phyloP scores from a whole-genome alignment of 2,888 invertebrate genomes.

The Pyrocoelia pectoralis region DNA sequence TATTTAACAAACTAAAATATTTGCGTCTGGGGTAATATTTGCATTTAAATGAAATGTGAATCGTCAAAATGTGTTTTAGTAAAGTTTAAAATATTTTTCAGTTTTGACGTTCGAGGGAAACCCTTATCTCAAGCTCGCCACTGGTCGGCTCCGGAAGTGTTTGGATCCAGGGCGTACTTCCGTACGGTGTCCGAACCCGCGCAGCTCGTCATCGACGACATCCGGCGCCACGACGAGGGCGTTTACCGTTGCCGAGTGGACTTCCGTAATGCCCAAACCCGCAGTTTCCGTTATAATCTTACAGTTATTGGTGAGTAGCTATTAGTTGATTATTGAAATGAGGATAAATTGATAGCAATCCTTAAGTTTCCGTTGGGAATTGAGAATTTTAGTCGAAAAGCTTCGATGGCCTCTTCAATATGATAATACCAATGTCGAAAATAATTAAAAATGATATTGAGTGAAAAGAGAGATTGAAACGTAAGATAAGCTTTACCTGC shows the following conservation, averaged over 20 bases:
- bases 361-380: background rate
- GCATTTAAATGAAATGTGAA: background rate
- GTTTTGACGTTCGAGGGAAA: conserved; percentile 88
- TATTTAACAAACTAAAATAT: background rate
- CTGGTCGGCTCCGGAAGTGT: conserved; percentile 86
- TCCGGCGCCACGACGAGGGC: conserved; percentile 87
- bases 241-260: conserved; percentile 90
- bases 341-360: conserved; percentile 19
- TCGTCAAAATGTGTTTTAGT: too few species aligned
- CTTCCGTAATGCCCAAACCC: conserved; percentile 88
- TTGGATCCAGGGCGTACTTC: conserved; percentile 88
- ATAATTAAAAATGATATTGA: too few species aligned
- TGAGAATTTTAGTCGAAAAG: too few species aligned
- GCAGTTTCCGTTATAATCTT: conserved; percentile 88
- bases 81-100: conserved; percentile 67
- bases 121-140: conserved; percentile 80
- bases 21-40: background rate
- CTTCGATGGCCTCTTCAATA: too few species aligned
- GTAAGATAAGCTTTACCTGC: too few species aligned
- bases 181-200: conserved; percentile 81
- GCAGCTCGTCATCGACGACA: conserved; percentile 81
- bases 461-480: too few species aligned
- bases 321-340: conserved; percentile 14
- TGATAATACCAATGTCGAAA: too few species aligned
- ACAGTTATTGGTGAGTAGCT: conserved; percentile 84